Conservation (phyloP, 2,113 vertebrate species). For the Chrysochloris asiatica region DNA sequence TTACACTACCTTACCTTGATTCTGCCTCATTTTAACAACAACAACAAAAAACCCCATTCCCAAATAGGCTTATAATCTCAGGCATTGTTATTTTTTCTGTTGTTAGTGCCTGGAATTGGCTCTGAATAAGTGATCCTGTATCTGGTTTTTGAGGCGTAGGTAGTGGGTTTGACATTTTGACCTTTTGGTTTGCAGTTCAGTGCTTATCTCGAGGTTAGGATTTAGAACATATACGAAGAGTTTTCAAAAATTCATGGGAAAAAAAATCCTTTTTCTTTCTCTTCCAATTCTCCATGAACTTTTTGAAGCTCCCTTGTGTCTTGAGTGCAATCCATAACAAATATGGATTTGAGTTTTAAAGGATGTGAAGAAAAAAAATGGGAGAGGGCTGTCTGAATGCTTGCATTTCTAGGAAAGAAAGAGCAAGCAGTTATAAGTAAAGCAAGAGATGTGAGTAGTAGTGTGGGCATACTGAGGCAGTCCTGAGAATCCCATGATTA, state of each 20-base stretch:
- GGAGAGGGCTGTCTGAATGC: fast-evolving
- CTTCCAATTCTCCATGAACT: too few relatives aligned
- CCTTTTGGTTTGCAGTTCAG: too few relatives aligned
- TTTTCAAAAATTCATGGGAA: too few relatives aligned
- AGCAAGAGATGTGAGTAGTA: background rate
- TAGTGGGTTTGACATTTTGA: too few relatives aligned
- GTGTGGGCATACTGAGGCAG: background rate
- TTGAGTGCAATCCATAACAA: background rate
- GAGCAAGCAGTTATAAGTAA: fast-evolving
- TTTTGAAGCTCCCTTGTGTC: background rate
- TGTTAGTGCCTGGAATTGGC: too few relatives aligned
- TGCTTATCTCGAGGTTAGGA: too few relatives aligned
- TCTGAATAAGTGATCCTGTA: too few relatives aligned
- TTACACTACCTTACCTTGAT: background rate
- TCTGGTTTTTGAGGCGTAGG: too few relatives aligned
- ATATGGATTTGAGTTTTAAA: background rate
- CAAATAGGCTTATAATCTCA: too few relatives aligned
- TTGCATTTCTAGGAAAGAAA: background rate
- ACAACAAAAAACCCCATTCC: background rate
- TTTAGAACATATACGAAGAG: too few relatives aligned
- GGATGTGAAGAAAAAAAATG: background rate
- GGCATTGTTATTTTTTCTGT: too few relatives aligned
- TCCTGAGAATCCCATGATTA: fast-evolving
- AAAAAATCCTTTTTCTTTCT: too few relatives aligned
- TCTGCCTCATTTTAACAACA: background rate